Evolutionary conservation across 2,113 vertebrate species (phyloP).

Genomic region (Chionomys nivalis): DNA sequence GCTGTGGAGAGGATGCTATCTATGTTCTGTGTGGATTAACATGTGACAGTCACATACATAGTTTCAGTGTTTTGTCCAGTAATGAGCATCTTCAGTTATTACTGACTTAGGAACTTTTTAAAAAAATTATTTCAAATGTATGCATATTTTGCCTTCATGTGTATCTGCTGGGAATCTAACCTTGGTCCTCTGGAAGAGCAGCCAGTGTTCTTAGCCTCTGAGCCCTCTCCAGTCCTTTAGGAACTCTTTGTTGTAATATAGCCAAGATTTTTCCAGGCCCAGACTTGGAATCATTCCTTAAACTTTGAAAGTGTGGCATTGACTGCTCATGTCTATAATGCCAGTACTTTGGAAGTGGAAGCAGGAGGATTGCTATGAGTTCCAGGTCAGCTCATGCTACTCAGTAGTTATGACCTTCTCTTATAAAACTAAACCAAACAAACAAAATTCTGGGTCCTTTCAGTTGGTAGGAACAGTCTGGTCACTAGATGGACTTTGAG

Average conservation of each 20-base stretch:
- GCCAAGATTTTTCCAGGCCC: too few species aligned
- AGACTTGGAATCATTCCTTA: too few species aligned
- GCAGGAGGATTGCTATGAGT: too few species aligned
- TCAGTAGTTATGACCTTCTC: neutral
- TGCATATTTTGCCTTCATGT: neutral
- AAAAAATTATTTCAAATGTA: too few species aligned
- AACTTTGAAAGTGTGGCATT: too few species aligned
- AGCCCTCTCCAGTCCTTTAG: too few species aligned
- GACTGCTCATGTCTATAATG: too few species aligned
- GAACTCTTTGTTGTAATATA: too few species aligned
- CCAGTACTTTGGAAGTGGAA: too few species aligned
- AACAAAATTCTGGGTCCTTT: neutral
- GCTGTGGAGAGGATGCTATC: neutral
- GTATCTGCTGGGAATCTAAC: neutral
- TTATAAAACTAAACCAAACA: neutral
- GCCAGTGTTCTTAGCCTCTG: too few species aligned
- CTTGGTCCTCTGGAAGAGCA: neutral
- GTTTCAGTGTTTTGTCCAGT: neutral
- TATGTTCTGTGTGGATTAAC: neutral
- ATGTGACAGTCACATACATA: neutral
- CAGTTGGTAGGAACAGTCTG: neutral
- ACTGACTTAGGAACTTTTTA: neutral
- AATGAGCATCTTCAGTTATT: neutral
- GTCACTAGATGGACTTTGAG: neutral
- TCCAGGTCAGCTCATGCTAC: neutral